Evolutionary conservation across 2,113 vertebrate genomes (phyloP), one percentile per base, ranked within the genome.

Genomic region (Malaclemys terrapin): DNA sequence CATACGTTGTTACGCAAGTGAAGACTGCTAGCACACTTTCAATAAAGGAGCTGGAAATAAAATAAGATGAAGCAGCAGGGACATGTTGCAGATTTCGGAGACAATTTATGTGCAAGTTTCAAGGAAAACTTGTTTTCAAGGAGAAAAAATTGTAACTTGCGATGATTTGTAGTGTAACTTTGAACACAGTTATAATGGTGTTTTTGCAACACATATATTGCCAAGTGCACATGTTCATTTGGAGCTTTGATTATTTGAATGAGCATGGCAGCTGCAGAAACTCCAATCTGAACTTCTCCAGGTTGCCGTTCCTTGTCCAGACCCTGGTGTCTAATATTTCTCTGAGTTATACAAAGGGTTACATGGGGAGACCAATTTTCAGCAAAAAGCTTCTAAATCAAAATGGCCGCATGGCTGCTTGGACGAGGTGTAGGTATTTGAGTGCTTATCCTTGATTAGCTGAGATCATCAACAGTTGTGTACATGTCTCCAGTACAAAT

Each of bases 51-150:
- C 80, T 56, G 38, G 88, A 96, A 95, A 83, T 31, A 89, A 53
- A 88, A 14, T 12, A 78, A 92, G 72, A 87, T 1, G 59, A 25
- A 96, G 53, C 85, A 94, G 82, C 56, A 42, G 50, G 52, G 56
- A 65, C 76, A 75, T n/a, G 3, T 0, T 38, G 86, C 50, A 82
- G 83, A 69, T 90, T 95, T 87, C 69, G 7, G 19, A 88, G 54
- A 82, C 19, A 52, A 75, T n/a, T 45, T 91, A 90, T 92, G 96
- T 93, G 96, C 88, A 94, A 88, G 80, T 94, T 95, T 62, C 82
- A 90, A 80, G 52, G 93, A 85, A 94, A 94, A 52, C n/a, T 82
- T 82, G 47, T 59, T 50, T 38, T 93, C 65, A 87, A 50, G 65
- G 24, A 81, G 89, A 76, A 90, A 85, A 96, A 94, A 54, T 0